Percentiles rank a stretch among this genome's conserved stretches.
phyloP scores from a whole-genome alignment of 2,113 vertebrate species.

The Sakesphorus luctuosus region DNA sequence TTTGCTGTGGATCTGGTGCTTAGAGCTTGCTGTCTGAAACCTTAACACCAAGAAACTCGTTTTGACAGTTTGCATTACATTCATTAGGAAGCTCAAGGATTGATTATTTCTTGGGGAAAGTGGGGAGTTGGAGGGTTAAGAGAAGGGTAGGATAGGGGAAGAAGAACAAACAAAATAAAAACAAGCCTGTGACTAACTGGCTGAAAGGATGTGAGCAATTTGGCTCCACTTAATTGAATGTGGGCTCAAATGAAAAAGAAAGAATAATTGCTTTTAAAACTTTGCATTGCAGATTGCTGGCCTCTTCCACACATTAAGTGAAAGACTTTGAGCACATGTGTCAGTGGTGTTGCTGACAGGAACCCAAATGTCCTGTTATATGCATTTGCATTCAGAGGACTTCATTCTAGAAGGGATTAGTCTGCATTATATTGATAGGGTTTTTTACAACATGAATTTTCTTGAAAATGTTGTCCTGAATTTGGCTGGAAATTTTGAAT shows the following conservation, averaged over 20 bases:
- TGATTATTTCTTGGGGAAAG: neutral
- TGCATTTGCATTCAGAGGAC: neutral
- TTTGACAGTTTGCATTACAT: constrained; percentile 7
- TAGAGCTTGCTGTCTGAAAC: neutral
- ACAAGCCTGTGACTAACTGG: constrained; percentile 30
- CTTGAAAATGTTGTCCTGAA: neutral
- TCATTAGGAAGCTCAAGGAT: neutral
- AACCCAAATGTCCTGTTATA: constrained; percentile 15
- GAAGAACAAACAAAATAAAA: constrained; percentile 23
- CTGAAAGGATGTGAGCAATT: constrained; percentile 33
- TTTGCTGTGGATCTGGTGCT: neutral
- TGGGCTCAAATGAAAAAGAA: constrained; percentile 45
- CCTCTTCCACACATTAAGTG: constrained; percentile 3
- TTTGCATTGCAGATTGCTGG: constrained; percentile 26
- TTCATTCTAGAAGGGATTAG: neutral
- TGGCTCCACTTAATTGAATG: neutral
- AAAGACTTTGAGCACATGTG: constrained; percentile 1
- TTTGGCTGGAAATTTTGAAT: constrained; percentile 34
- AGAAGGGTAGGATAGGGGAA: neutral
- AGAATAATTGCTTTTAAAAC: constrained; percentile 34
- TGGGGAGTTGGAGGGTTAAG: too few species aligned
- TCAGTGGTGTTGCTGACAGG: neutral
- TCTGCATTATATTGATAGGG: neutral
- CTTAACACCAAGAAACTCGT: neutral
- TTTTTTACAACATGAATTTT: constrained; percentile 17